Evolutionary conservation across 2,888 invertebrate genomes (phyloP), one percentile per base, ranked within the genome.

Genomic region (Acleris holmiana): DNA sequence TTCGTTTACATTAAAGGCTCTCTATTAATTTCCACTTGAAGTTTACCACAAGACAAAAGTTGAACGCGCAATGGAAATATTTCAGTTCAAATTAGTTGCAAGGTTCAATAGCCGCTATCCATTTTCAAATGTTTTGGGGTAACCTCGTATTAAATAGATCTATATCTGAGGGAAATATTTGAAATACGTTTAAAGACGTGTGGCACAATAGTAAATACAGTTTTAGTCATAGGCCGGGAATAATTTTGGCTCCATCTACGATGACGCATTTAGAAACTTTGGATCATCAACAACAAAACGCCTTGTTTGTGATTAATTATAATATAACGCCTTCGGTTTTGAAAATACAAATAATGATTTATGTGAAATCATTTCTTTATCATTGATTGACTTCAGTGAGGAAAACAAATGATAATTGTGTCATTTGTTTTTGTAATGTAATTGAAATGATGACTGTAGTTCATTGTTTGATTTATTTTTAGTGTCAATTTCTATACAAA

Each of bases 211-310:
- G 55, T 60, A 46, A 60, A 65, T 49, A 65, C 35, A 49, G 59
- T 48, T 49, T 60, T 60, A 65, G 59, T 65, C 65, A 65, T 49
- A 10, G n/a, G 59, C 54, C 48, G 17, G 44, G 60, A 60, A 65
- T 65, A 65, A 49, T 49, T 54, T 44, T 65, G 65, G 55, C 65
- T 44, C 35, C 54, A 35, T 55, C 41, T 44, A 56, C 44, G 29
- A 21, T 65, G 60, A 65, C 60, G 65, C 50, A 51, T 55, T 59
- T 53, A 58, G 60, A 50, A 47, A 48, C 23, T 55, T 25, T 19
- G 56, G 4, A 18, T 18, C 8, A 60, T 55, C 49, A 60, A 46
- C 44, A 55, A 55, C 19, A 8, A 48, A 48, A 54, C 17, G 4
- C 17, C 6, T 58, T 29, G 47, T 53, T 8, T 15, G 25, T 47